Base-by-base conservation (phyloP, 1,140 invertebrate species). In the Nilaparvata lugens region DNA sequence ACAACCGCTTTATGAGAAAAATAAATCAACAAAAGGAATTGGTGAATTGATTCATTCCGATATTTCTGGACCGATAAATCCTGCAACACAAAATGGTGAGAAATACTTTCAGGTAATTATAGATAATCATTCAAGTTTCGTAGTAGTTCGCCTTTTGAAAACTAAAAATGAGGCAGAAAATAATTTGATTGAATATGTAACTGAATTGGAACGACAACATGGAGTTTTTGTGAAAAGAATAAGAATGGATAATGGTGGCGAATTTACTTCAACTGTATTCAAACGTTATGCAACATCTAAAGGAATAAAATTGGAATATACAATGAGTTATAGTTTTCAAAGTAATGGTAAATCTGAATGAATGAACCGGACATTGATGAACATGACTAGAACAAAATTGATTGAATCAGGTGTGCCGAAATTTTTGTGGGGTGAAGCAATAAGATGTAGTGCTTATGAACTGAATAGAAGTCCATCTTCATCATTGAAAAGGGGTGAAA, bases 321-420 rank as follows among this genome's bases (percentile, higher is more conserved):
- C 69, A 7, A 60, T 64, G 14, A 55, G 62, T 18, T 69, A 72
- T 35, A 65, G 67, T 18, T 69, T 72, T 51, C 52, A 71, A 52
- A 63, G 64, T 53, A 76, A 76, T 64, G 73, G 70, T 11, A 61
- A 66, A 25, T 61, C 68, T 16, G 73, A 76, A 64, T 38, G 72
- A 57, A 51, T 68, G n/a, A 74, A 74, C 52, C 19, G 71, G 23
- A 72, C 65, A 4, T n/a, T 74, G 4, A 19, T 65, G 2, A 64
- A 71, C n/a, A 64, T 61, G 54, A 68, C 68, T 1, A 61, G 70
- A 54, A 55, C 70, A 19, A 65, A 73, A 64, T 28, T 74, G 1
- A 19, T 64, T 9, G 67, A 72, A 24, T 54, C 64, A 28, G 43
- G 63, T 7, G n/a, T 74, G n/a, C 42, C 40, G 16, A 56, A 61